phyloP scores from a whole-genome alignment of 2,113 vertebrate genomes.

The Cinclus cinclus region DNA sequence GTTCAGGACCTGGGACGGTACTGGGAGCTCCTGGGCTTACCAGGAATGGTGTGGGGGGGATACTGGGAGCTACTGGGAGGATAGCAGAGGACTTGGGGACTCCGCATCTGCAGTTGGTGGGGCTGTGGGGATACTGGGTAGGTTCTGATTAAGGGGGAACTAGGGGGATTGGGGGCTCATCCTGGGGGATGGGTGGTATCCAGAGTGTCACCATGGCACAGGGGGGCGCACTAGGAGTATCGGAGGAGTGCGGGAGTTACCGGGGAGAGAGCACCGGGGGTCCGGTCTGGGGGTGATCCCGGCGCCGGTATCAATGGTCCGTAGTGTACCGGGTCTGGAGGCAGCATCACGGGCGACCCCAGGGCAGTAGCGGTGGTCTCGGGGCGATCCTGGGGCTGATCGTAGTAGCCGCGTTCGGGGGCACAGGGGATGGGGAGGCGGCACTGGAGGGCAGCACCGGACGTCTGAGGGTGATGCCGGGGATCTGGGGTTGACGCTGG shows the following conservation, averaged over 20 bases:
- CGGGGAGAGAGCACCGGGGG: rapidly evolving
- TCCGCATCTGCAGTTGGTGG: neutral
- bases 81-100: neutral
- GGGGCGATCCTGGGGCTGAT: neutral
- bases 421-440: neutral
- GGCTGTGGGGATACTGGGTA: neutral
- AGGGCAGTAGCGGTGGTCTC: neutral
- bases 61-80: neutral
- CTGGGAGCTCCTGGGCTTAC: neutral
- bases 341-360: neutral
- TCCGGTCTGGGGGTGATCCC: rapidly evolving
- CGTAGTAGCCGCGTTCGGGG: neutral
- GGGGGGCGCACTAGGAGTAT: neutral
- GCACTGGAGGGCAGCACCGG: no score
- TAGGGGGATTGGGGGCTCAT: neutral
- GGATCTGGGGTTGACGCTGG: neutral
- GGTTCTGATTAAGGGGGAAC: neutral
- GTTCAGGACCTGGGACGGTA: neutral
- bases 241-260: neutral
- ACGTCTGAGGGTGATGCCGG: neutral
- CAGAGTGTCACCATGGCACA: neutral
- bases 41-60: neutral
- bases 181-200: neutral
- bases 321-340: neutral
- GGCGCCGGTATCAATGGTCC: neutral